Percentiles rank a stretch among this genome's conserved stretches.
These are phyloP conservation scores for Dione juno DNA, from an alignment of 2,888 invertebrate genomes.

Conservation along the genomic window DNA sequence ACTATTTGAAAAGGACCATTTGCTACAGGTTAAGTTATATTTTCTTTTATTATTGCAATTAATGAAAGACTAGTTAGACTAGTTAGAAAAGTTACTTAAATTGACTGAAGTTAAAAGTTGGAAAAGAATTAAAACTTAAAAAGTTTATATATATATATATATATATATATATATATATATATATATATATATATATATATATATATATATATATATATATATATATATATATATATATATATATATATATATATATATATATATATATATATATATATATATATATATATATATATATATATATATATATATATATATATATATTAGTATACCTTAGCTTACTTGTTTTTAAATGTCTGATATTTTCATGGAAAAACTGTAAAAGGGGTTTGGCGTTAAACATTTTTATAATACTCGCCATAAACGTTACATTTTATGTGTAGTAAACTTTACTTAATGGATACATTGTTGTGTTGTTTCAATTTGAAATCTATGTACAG, in stretches of 20 bases:
- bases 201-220: no score
- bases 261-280: no score
- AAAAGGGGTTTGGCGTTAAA: constrained; percentile 11
- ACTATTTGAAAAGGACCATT: constrained; percentile 18
- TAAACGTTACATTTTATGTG: neutral
- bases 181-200: no score
- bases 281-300: no score
- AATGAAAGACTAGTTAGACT: no score
- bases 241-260: no score
- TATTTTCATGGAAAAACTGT: neutral
- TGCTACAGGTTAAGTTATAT: constrained; percentile 10
- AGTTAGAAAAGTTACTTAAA: neutral
- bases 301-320: no score
- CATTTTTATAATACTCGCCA: neutral
- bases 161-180: no score
- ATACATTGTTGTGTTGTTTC: neutral
- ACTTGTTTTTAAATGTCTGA: neutral
- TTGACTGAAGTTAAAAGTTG: neutral
- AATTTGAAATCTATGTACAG: neutral
- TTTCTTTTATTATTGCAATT: constrained; percentile 18
- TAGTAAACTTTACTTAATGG: constrained; percentile 5
- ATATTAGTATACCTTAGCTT: no score
- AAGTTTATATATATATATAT: no score
- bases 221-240: no score
- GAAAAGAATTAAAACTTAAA: no score